These are phyloP conservation scores for Macropis europaea DNA, from an alignment of 2,888 invertebrate species.

Conservation along the genomic window DNA sequence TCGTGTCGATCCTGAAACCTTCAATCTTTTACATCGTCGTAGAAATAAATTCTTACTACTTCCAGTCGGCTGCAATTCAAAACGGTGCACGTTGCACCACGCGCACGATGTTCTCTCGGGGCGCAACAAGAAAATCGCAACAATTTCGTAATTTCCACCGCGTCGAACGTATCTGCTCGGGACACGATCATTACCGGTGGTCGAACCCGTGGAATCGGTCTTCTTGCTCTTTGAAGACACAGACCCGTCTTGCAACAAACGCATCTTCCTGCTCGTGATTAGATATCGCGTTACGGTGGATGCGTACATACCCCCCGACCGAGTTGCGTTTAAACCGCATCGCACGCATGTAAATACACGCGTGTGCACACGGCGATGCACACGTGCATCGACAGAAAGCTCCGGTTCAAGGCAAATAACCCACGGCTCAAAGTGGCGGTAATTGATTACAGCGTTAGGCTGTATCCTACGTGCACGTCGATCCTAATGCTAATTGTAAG, in stretches of 20 bases:
- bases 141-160: conserved; percentile 1
- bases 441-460: conserved; percentile 72
- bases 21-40: too few species aligned
- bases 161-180: neutral
- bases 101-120: neutral
- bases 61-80: too few species aligned
- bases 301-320: neutral
- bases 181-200: too few species aligned
- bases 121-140: neutral
- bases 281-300: conserved; percentile 28
- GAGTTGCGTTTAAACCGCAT: neutral
- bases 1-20: too few species aligned
- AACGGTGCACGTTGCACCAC: too few species aligned
- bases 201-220: neutral
- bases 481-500: conserved; percentile 66
- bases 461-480: conserved; percentile 62
- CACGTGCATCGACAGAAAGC: neutral
- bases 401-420: conserved; percentile 70
- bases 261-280: conserved; percentile 4
- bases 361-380: too few species aligned
- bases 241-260: neutral
- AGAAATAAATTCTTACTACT: too few species aligned
- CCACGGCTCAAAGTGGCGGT: conserved; percentile 62
- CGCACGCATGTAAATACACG: conserved; percentile 4
- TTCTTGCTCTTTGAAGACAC: neutral